phyloP scores from a whole-genome alignment of 2,113 vertebrate species.

The Chascanopsetta lugubris region DNA sequence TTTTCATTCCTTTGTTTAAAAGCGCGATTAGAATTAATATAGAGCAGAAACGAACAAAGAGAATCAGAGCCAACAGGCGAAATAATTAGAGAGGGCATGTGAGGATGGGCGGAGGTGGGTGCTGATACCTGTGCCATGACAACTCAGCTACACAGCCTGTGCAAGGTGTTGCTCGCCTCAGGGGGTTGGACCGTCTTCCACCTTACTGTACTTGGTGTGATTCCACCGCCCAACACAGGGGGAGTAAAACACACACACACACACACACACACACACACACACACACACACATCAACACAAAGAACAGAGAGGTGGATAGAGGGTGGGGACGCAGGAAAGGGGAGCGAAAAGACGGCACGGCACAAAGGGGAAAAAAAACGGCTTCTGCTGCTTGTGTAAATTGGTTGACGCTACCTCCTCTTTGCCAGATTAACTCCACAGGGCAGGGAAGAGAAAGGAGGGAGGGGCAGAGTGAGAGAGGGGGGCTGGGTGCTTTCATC shows the following conservation, averaged over 20 bases:
- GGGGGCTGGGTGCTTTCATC: conserved; percentile 75
- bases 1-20: conserved; percentile 46
- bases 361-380: conserved; percentile 40
- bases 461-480: conserved; percentile 52
- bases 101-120: conserved; percentile 34
- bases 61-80: conserved; percentile 22
- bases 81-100: conserved; percentile 24
- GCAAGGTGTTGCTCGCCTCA: conserved; percentile 57
- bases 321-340: conserved; percentile 41
- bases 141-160: conserved; percentile 41
- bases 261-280: conserved; percentile 31
- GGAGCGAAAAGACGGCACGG: conserved; percentile 24
- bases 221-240: conserved; percentile 41
- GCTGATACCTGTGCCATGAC: conserved; percentile 42
- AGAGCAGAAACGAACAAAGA: conserved; percentile 25
- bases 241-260: conserved; percentile 16
- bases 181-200: conserved; percentile 56
- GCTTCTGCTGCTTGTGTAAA: conserved; percentile 68
- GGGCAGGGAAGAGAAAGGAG: conserved; percentile 66
- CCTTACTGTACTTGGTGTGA: conserved; percentile 62
- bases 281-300: conserved; percentile 51
- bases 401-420: conserved; percentile 73
- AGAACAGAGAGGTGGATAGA: conserved; percentile 52
- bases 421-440: conserved; percentile 79
- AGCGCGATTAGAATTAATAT: not conserved